Conservation (phyloP, 2,797 vertebrate species). For the Lepilemur septentrionalis region DNA sequence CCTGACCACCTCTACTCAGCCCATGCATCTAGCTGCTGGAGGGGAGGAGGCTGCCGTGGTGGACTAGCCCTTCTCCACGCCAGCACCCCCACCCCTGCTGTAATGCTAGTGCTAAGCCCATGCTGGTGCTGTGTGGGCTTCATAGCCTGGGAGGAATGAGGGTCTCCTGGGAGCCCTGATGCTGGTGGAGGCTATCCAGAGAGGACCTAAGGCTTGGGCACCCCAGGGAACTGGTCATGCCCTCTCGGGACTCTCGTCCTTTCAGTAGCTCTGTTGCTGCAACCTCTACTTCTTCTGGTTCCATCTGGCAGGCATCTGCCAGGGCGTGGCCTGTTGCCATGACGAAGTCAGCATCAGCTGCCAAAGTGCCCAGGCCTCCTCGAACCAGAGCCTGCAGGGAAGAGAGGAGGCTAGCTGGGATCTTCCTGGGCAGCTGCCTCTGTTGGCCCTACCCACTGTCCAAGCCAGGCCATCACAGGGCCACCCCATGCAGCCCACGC, state of each 20-base stretch:
- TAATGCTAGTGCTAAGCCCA: neutral
- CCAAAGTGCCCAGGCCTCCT: slow-evolving; percentile 86
- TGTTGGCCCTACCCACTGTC: neutral
- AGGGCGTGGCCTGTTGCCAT: slow-evolving; percentile 86
- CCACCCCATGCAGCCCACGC: accelerated
- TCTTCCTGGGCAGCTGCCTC: neutral
- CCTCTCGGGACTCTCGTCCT: slow-evolving; percentile 70
- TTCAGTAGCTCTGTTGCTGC: slow-evolving; percentile 85
- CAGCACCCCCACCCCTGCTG: neutral
- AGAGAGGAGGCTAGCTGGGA: neutral
- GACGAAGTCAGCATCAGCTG: slow-evolving; percentile 85
- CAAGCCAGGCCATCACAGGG: neutral
- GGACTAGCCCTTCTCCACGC: neutral
- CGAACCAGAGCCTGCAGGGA: slow-evolving; percentile 87
- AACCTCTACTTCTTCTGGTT: slow-evolving; percentile 86
- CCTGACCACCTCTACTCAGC: neutral
- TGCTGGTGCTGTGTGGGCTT: neutral
- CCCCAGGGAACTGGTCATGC: neutral
- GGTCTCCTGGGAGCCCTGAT: slow-evolving; percentile 22
- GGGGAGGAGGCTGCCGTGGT: neutral
- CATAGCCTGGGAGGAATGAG: neutral
- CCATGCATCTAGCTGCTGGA: neutral
- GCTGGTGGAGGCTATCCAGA: neutral
- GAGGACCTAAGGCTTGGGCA: neutral
- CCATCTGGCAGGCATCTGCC: slow-evolving; percentile 88